Base-by-base conservation (phyloP, 1,140 invertebrate species). In the Plodia interpunctella region DNA sequence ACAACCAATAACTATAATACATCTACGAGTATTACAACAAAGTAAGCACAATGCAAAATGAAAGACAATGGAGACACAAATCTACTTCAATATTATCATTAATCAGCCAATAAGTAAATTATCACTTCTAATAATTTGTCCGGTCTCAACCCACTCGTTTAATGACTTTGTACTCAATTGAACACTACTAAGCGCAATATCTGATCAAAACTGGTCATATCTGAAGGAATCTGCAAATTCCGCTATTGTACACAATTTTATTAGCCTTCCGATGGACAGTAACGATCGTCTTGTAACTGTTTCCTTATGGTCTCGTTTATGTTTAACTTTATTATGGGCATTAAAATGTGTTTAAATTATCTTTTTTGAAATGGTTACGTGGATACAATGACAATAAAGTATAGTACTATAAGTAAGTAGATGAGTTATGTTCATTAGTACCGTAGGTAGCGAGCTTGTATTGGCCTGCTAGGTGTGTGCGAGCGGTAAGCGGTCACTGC, bases 221-320 rank as follows among this genome's bases (percentile, higher is more conserved):
- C 38, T 44, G 38, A 15, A 44, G n/a, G 38, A 44, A 44, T 44
- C 38, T 44, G 38, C 15, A 44, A 44, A 44, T 15, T 44, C 38
- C 38, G 38, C 38, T n/a, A 44, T 44, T 44, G 38, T 44, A 10
- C 38, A 44, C 38, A 44, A 44, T 44, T 44, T 44, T 44, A 44
- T 44, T 44, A 15, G 15, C n/a, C 30, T 32, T 6, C 38, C 5
- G 38, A 15, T 44, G 38, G 38, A 44, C 38, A 44, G 38, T 44
- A 15, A 44, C 38, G 38, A 44, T 44, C 38, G 6, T 13, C 38
- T 17, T 44, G 38, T 17, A 44, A 44, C 38, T 44, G 38, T 44
- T 44, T 44, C 38, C 38, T 44, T 44, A 17, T 44, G 3, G 38
- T 44, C 38, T 44, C 38, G 38, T 44, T 44, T 44, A 44, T 44